Conservation (phyloP, 2,113 vertebrate genomes). For the Leiothrix lutea region DNA sequence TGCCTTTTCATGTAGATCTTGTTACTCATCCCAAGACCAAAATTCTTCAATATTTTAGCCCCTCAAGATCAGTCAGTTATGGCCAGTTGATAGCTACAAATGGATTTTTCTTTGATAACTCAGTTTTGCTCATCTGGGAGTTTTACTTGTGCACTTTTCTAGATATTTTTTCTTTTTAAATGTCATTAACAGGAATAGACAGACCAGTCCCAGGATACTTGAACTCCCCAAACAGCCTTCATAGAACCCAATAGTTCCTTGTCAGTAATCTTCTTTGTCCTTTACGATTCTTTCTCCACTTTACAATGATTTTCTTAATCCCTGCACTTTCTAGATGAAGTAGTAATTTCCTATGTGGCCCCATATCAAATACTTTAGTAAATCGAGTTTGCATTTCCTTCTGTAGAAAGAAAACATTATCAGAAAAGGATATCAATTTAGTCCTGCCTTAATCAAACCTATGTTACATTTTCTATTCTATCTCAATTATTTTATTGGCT, state of each 20-base stretch:
- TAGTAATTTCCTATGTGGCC: constrained; percentile 31
- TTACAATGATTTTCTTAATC: constrained; percentile 32
- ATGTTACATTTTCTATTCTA: neutral
- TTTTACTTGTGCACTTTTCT: neutral
- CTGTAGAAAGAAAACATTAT: neutral
- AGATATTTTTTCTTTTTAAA: neutral
- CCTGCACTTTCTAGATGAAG: neutral
- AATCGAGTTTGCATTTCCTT: neutral
- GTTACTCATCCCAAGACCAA: neutral
- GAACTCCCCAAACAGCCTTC: neutral
- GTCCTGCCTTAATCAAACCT: neutral
- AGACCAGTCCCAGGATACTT: neutral
- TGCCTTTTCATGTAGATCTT: neutral
- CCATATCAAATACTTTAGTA: neutral
- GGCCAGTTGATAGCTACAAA: neutral
- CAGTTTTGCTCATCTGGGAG: neutral
- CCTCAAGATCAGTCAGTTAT: neutral
- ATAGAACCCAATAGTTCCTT: neutral
- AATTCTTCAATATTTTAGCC: neutral
- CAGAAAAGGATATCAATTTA: neutral
- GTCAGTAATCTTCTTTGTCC: neutral
- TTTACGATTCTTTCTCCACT: neutral
- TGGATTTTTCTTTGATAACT: neutral
- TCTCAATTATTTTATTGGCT: constrained; percentile 5
- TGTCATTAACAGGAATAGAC: neutral